These are phyloP conservation scores for Euplexia lucipara DNA, from an alignment of 2,888 invertebrate species.

Conservation along the genomic window DNA sequence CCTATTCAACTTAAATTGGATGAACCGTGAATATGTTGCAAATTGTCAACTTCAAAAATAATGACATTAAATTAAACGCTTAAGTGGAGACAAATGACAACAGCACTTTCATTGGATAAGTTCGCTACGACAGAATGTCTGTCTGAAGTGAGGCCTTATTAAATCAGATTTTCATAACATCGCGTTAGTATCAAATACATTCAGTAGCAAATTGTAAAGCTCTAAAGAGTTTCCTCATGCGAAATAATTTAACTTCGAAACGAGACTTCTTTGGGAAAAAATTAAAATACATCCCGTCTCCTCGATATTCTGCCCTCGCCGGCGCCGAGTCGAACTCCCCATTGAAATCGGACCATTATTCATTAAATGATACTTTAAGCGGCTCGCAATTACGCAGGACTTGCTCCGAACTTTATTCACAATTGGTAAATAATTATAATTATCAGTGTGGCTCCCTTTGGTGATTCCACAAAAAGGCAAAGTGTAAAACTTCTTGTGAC, in stretches of 20 bases:
- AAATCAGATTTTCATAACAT: slow-evolving; percentile 75
- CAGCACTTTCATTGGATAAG: slow-evolving; percentile 42
- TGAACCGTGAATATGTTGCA: slow-evolving; percentile 28
- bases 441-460: slow-evolving; percentile 85
- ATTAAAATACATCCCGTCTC: slow-evolving; percentile 78
- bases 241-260: slow-evolving; percentile 85
- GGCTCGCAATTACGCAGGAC: slow-evolving; percentile 83
- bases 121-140: slow-evolving; percentile 39
- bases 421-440: slow-evolving; percentile 91
- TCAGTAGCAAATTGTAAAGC: slow-evolving; percentile 78
- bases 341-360: slow-evolving; percentile 84
- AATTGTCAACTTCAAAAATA: slow-evolving; percentile 40
- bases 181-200: slow-evolving; percentile 76
- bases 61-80: slow-evolving; percentile 44
- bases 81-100: slow-evolving; percentile 53
- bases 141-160: slow-evolving; percentile 61
- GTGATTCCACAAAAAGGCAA: slow-evolving; percentile 87
- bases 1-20: slow-evolving; percentile 11
- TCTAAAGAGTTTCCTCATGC: slow-evolving; percentile 83
- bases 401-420: slow-evolving; percentile 83
- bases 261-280: slow-evolving; percentile 78
- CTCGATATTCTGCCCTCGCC: slow-evolving; percentile 77
- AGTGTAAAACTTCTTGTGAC: slow-evolving; percentile 84
- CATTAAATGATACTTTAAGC: slow-evolving; percentile 87
- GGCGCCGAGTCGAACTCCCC: slow-evolving; percentile 73